Percentiles rank a stretch among this genome's conserved stretches.
Conservation (phyloP, 2,113 vertebrate species). For the Hypocryptadius cinnamomeus region DNA sequence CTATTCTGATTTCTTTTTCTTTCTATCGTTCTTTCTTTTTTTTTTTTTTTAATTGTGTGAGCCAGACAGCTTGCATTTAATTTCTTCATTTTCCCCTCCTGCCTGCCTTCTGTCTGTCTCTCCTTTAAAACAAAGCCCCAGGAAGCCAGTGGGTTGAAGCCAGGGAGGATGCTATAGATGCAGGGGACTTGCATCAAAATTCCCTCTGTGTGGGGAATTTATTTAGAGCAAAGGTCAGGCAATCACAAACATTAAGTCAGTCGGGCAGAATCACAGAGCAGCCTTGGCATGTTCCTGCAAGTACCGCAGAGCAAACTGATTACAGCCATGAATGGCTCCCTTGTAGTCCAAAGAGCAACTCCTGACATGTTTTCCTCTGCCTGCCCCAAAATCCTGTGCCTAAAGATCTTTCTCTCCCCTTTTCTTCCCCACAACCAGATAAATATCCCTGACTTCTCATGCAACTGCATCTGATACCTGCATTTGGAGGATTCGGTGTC, state of each 20-base stretch:
- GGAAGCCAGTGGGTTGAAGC: background rate
- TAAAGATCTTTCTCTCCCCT: background rate
- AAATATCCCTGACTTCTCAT: background rate
- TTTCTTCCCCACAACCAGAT: background rate
- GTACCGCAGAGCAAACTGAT: background rate
- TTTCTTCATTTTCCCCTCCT: background rate
- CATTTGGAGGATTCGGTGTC: background rate
- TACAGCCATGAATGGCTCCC: background rate
- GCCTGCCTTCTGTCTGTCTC: background rate
- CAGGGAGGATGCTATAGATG: background rate
- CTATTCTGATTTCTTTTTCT: background rate
- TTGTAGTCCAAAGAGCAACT: background rate
- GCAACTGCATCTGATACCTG: background rate
- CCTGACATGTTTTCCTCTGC: background rate
- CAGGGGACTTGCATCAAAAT: background rate
- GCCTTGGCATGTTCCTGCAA: constrained; percentile 32
- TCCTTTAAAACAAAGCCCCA: background rate
- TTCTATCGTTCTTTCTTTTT: rapidly evolving
- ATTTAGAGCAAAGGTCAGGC: constrained; percentile 6
- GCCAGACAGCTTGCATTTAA: background rate
- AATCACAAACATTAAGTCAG: background rate
- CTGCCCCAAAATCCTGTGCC: background rate
- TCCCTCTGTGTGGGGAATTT: background rate
- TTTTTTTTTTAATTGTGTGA: background rate
- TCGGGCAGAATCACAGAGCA: background rate